Evolutionary conservation across 2,888 invertebrate species (phyloP).

Genomic region (Biston betularia): DNA sequence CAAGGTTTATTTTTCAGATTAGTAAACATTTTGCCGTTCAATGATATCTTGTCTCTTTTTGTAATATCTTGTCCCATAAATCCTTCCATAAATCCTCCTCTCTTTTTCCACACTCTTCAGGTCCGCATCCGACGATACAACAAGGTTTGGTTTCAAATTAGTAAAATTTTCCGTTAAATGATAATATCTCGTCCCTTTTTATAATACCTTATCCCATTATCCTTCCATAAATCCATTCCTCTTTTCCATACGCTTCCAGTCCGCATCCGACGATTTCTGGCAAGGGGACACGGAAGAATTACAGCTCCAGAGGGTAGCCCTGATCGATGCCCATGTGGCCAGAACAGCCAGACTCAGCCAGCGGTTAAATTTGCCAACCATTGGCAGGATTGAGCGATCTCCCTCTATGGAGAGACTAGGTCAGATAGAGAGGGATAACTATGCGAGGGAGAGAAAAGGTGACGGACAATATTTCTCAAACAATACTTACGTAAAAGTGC

Average conservation of each 20-base stretch:
- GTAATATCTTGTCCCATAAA: neutral
- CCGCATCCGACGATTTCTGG: conserved; percentile 67
- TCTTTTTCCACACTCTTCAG: conserved; percentile 14
- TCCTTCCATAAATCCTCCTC: neutral
- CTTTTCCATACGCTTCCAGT: neutral
- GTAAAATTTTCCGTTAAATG: no score
- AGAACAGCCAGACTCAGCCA: conserved; percentile 57
- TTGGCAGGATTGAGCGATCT: conserved; percentile 66
- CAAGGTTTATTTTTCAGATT: no score
- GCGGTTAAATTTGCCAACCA: conserved; percentile 56
- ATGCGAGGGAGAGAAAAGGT: conserved; percentile 72
- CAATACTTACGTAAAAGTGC: no score
- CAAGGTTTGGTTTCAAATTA: no score
- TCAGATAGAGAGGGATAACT: conserved; percentile 72
- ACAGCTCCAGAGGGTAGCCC: conserved; percentile 54
- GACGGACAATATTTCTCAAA: conserved; percentile 18
- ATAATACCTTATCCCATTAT: neutral
- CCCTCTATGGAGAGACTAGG: conserved; percentile 69
- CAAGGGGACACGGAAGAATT: conserved; percentile 47
- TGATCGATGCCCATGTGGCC: conserved; percentile 65
- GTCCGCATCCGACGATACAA: conserved; percentile 56
- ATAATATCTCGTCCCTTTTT: neutral
- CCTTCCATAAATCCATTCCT: conserved; percentile 8
- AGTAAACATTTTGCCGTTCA: neutral
- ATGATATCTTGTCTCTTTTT: neutral